phyloP scores from a whole-genome alignment of 1,140 invertebrate species.

The Temnothorax longispinosus region DNA sequence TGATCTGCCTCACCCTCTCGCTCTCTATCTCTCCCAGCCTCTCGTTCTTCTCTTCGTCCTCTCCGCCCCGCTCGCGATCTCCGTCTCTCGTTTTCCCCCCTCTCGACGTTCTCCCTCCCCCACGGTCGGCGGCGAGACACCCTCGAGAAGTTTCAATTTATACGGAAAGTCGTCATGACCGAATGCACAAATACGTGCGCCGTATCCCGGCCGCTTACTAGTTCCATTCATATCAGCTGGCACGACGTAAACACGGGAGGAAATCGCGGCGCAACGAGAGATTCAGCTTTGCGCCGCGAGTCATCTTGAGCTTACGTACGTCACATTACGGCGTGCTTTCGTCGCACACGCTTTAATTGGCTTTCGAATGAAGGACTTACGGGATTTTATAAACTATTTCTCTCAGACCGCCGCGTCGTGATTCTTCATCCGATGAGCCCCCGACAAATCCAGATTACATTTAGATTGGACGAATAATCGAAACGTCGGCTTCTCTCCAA shows the following conservation, averaged over 20 bases:
- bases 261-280: slow-evolving; percentile 33
- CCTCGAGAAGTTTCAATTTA: slow-evolving; percentile 82
- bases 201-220: slow-evolving; percentile 26
- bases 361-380: not conserved
- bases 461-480: slow-evolving; percentile 6
- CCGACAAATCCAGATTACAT: slow-evolving; percentile 24
- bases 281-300: slow-evolving; percentile 14
- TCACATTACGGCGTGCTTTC: not conserved
- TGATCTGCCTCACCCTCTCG: slow-evolving; percentile 51
- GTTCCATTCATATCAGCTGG: slow-evolving; percentile 73
- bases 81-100: slow-evolving; percentile 17
- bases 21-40: slow-evolving; percentile 17
- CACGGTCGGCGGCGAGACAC: slow-evolving; percentile 72
- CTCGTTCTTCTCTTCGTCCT: slow-evolving; percentile 28
- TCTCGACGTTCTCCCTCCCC: slow-evolving; percentile 63
- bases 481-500: not conserved
- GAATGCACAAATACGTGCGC: slow-evolving; percentile 73
- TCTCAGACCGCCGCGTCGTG: not conserved
- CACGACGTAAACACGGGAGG: slow-evolving; percentile 63
- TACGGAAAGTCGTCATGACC: slow-evolving; percentile 79
- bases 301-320: slow-evolving; percentile 11
- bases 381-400: slow-evolving; percentile 10
- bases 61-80: slow-evolving; percentile 13
- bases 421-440: not conserved
- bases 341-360: not conserved